Conservation (phyloP, 1,140 invertebrate genomes). For the Acromyrmex charruanus region DNA sequence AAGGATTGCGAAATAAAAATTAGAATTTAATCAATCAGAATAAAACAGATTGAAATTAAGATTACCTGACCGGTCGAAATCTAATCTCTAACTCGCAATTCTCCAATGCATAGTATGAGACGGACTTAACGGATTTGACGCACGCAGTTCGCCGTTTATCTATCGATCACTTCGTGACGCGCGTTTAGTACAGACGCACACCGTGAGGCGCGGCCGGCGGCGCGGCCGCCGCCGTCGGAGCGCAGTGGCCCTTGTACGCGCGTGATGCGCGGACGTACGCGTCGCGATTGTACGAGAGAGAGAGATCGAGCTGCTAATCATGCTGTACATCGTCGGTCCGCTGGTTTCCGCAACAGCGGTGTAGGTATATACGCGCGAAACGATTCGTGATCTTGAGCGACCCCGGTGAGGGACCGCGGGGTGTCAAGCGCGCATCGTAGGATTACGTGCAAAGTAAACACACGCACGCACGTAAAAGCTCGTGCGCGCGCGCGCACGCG, state of each 20-base stretch:
- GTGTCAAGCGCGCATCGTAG: background rate
- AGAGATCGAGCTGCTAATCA: background rate
- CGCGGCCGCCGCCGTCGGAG: background rate
- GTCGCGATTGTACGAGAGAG: background rate
- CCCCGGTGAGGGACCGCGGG: background rate
- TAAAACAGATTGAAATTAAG: no score
- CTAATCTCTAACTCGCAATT: no score
- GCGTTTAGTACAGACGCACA: background rate
- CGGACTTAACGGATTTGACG: conserved; percentile 25
- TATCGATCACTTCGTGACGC: conserved; percentile 7
- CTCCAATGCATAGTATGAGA: no score
- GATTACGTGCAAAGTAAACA: conserved; percentile 8
- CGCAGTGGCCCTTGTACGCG: conserved; percentile 9
- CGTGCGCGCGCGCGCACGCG: background rate
- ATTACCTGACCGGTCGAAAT: no score
- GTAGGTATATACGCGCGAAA: background rate
- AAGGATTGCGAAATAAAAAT: no score
- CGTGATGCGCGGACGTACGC: background rate
- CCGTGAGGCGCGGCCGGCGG: conserved; percentile 17
- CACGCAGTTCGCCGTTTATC: conserved; percentile 10
- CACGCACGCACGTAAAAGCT: background rate
- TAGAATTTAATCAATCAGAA: no score
- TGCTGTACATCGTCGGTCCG: background rate
- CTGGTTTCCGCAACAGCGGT: background rate
- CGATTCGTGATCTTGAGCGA: background rate